Base-by-base conservation (phyloP, 2,888 invertebrate genomes). In the Papilio gigon region DNA sequence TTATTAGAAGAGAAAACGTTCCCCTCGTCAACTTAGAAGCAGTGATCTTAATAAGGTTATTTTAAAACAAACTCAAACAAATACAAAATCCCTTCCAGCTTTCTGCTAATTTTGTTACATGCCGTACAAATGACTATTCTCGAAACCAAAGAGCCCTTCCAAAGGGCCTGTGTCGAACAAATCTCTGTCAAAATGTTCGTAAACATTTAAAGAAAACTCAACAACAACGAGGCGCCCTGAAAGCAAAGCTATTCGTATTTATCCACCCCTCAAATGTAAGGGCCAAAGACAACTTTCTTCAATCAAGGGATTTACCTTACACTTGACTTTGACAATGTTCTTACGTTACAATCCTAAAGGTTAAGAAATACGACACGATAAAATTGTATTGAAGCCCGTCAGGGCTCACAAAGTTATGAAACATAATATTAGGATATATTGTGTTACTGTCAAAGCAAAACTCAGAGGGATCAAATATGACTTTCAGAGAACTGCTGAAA, bases 281-380 rank as follows among this genome's bases (percentile, higher is more conserved):
- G 81, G 76, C 74, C 72, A 71, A 75, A 78, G 79, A 80, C 80
- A 83, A 82, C 81, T 86, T 88, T 88, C 84, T 88, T 88, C 90
- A 89, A 89, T 89, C 88, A 87, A 83, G 80, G 87, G 89, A 88
- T 88, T 89, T 88, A 84, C 84, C 83, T 86, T 85, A 85, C 87
- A 85, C 88, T 88, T 81, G 82, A 87, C 80, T 81, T 79, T 84
- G 87, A 87, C 88, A 88, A 88, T 82, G 84, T 86, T 89, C 88
- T 89, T 84, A 85, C 71, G 83, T 89, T 88, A 88, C 89, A 87
- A 88, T 84, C 84, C 84, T 76, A 79, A 80, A 75, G 78, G 82
- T 83, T 89, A 84, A 84, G 88, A 81, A 86, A 88, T 83, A 76
- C 79, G 88, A 88, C 84, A 84, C 87, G 84, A 83, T 80, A 80